These are phyloP conservation scores for Oreochromis aureus DNA, from an alignment of 2,113 vertebrate genomes.

Conservation along the genomic window DNA sequence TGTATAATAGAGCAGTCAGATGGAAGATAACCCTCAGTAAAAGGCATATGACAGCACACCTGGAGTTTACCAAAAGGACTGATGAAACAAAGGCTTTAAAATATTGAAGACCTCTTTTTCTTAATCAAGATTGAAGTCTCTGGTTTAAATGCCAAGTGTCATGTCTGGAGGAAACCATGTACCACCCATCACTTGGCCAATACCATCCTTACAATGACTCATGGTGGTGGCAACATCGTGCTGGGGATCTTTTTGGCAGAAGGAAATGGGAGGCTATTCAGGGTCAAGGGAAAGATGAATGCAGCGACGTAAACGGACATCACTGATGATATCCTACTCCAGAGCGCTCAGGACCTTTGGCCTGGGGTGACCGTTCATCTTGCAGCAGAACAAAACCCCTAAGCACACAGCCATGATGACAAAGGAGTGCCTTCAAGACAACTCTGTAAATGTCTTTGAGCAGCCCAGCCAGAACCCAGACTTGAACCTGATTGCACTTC, in stretches of 20 bases:
- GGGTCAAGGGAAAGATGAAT: neutral
- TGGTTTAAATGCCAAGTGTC: neutral
- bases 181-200: neutral
- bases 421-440: neutral
- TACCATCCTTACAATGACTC: neutral
- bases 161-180: neutral
- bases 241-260: neutral
- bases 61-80: neutral
- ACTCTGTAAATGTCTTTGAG: neutral
- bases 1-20: neutral
- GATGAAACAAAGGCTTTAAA: neutral
- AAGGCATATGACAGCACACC: neutral
- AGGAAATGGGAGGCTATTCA: neutral
- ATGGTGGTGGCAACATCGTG: neutral
- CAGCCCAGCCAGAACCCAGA: neutral
- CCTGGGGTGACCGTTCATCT: neutral
- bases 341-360: neutral
- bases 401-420: neutral
- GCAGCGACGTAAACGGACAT: neutral
- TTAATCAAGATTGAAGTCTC: neutral
- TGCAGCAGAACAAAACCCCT: neutral
- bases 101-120: rapidly evolving
- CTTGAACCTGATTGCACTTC: neutral
- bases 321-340: neutral
- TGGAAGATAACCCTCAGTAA: neutral